Evolutionary conservation across 2,888 invertebrate genomes (phyloP).

Genomic region (Geotrupes spiniger): DNA sequence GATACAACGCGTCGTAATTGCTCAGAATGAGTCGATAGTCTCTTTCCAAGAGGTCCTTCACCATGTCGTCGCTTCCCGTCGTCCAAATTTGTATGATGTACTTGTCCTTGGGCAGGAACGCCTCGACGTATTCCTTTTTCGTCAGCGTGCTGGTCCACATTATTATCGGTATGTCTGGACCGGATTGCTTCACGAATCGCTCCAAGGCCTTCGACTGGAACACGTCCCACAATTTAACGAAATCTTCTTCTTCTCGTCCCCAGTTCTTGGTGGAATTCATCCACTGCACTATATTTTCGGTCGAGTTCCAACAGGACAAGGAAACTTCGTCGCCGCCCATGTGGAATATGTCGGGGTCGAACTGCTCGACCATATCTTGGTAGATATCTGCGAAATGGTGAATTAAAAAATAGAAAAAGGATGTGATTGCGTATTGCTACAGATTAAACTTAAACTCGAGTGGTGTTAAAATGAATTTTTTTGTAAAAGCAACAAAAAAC

Average conservation of each 20-base stretch:
- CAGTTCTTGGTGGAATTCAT: constrained; percentile 52
- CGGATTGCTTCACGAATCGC: constrained; percentile 52
- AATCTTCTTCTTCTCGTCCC: constrained; percentile 48
- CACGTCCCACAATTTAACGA: constrained; percentile 68
- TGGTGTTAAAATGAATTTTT: too few relatives aligned
- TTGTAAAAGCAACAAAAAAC: too few relatives aligned
- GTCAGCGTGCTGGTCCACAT: constrained; percentile 83
- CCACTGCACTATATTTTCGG: constrained; percentile 64
- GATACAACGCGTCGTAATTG: constrained; percentile 82
- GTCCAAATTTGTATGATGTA: constrained; percentile 23
- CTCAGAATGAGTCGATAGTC: constrained; percentile 78
- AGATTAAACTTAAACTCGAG: too few relatives aligned
- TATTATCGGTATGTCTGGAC: constrained; percentile 61
- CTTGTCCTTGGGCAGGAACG: constrained; percentile 33
- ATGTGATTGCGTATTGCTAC: too few relatives aligned
- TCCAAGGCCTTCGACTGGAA: constrained; percentile 70
- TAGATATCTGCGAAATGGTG: constrained; percentile 52
- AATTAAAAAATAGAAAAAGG: neutral
- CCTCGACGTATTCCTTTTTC: constrained; percentile 60
- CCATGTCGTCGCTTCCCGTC: constrained; percentile 49
- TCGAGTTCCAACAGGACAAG: constrained; percentile 73
- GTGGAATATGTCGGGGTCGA: constrained; percentile 76
- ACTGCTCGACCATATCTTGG: constrained; percentile 69
- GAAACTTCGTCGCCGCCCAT: constrained; percentile 84
- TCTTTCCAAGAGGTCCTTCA: constrained; percentile 57